These are phyloP conservation scores for Gonatopus flavifemur DNA, from an alignment of 1,140 invertebrate genomes.

Conservation along the genomic window DNA sequence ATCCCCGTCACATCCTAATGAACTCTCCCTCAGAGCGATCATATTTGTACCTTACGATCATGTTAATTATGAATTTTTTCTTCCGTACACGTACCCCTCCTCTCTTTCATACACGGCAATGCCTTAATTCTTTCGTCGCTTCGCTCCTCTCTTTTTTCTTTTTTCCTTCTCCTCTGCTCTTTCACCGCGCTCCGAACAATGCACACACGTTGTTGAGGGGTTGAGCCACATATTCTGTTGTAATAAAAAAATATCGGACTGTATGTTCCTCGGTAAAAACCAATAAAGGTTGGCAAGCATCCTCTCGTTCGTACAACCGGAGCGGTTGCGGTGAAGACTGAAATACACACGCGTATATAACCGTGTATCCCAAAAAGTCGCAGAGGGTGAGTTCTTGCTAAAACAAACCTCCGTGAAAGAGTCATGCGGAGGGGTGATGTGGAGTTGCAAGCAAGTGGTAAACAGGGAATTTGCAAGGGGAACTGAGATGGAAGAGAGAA, in stretches of 20 bases:
- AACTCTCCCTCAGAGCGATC: too few species aligned
- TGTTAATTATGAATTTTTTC: too few species aligned
- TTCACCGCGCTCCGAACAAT: slow-evolving; percentile 35
- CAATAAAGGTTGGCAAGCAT: slow-evolving; percentile 53
- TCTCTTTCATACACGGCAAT: too few species aligned
- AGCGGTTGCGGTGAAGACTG: slow-evolving; percentile 47
- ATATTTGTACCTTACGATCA: too few species aligned
- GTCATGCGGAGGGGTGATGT: slow-evolving; percentile 21
- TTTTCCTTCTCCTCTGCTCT: slow-evolving; percentile 26
- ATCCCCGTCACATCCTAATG: too few species aligned
- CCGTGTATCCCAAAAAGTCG: slow-evolving; percentile 26
- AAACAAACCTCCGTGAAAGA: slow-evolving; percentile 47
- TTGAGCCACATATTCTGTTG: slow-evolving; percentile 35
- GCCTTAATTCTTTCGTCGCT: too few species aligned
- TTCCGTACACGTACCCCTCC: too few species aligned
- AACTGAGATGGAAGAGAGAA: too few species aligned
- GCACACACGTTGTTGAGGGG: slow-evolving; percentile 19
- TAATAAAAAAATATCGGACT: slow-evolving; percentile 44
- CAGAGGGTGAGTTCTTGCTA: slow-evolving; percentile 49
- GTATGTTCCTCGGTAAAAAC: slow-evolving; percentile 53
- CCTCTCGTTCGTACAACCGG: slow-evolving; percentile 41
- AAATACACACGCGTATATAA: background rate
- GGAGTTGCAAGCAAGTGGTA: slow-evolving; percentile 50
- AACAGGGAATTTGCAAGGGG: slow-evolving; percentile 57
- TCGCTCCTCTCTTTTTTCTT: too few species aligned